Evolutionary conservation across 2,888 invertebrate species (phyloP), one percentile per base, ranked within the genome.

Genomic region (Drosophila villosipedis): DNA sequence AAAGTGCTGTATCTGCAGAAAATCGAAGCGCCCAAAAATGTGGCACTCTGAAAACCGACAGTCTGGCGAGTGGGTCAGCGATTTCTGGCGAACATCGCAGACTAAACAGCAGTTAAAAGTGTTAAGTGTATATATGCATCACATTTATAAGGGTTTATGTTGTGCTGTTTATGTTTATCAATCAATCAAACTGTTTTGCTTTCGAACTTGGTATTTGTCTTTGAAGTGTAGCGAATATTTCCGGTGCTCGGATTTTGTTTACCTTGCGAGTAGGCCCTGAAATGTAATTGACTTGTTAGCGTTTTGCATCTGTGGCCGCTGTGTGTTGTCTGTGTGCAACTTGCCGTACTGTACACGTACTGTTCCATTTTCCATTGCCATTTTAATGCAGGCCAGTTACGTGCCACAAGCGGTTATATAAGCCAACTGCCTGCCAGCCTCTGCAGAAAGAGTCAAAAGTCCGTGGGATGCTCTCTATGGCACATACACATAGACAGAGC

Each of bases 1-100:
- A 53, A 63, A 61, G 58, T 47, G 76, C 76, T 64, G 67, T 43
- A 43, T 64, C 53, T 61, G 66, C 33, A 31, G 7, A 55, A 73
- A 73, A 64, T 64, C 68, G 64, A 60, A 60, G 41, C 57, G 31
- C 19, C 49, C 28, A 54, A 41, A 33, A 73, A 59, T 71, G 25
- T 57, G 67, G 33, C 76, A 63, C 67, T 65, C 14, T 7, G 22
- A 47, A 47, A 47, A 7, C 22, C 4, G 58, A 39, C 25, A 58
- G 49, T 66, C 35, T 59, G 53, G 43, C 37, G 28, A 53, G 19
- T 78, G 67, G 78, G 68, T 78, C 78, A 75, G 78, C 78, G 59
- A 12, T 58, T 77, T 68, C 35, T 39, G 35, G 28, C 30, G 52
- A 43, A 58, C 33, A 65, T 31, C 28, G 10, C 4, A 47, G 41